Evolutionary conservation across 2,888 invertebrate genomes (phyloP).

Genomic region (Amphipyra berbera): DNA sequence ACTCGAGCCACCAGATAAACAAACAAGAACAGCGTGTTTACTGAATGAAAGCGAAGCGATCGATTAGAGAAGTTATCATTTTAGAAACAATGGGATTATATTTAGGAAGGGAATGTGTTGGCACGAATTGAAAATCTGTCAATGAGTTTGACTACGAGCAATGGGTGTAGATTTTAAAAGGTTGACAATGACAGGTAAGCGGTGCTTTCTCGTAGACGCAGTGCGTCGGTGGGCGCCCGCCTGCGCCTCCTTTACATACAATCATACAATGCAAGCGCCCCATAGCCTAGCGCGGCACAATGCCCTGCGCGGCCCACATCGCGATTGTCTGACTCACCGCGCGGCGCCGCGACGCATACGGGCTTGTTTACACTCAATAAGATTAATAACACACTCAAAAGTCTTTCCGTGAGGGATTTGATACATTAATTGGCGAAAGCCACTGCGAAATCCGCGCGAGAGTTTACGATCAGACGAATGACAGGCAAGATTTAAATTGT

Average conservation of each 20-base stretch:
- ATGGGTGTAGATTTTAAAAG: conserved; percentile 53
- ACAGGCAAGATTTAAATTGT: conserved; percentile 30
- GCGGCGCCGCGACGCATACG: conserved; percentile 74
- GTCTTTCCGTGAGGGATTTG: conserved; percentile 61
- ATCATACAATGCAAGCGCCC: conserved; percentile 78
- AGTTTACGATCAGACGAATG: conserved; percentile 43
- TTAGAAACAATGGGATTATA: conserved; percentile 42
- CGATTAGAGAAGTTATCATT: conserved; percentile 44
- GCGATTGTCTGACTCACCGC: conserved; percentile 84
- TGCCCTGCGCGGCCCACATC: conserved; percentile 82
- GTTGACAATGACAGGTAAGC: conserved; percentile 49
- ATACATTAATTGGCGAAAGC: conserved; percentile 60
- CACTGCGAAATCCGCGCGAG: conserved; percentile 46
- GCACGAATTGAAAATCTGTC: conserved; percentile 32
- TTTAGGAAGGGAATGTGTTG: conserved; percentile 33
- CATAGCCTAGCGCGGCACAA: conserved; percentile 69
- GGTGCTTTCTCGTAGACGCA: conserved; percentile 76
- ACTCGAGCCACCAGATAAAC: conserved; percentile 66
- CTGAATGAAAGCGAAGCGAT: conserved; percentile 49
- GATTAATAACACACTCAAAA: conserved; percentile 80
- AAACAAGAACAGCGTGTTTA: conserved; percentile 52
- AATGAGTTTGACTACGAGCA: conserved; percentile 37
- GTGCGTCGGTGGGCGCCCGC: conserved; percentile 80
- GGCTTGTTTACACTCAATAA: conserved; percentile 84
- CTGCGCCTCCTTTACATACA: conserved; percentile 88